These are phyloP conservation scores for Ophioderma brevispina DNA, from an alignment of 35 echinoderm and acorn worm species.

Conservation along the genomic window DNA sequence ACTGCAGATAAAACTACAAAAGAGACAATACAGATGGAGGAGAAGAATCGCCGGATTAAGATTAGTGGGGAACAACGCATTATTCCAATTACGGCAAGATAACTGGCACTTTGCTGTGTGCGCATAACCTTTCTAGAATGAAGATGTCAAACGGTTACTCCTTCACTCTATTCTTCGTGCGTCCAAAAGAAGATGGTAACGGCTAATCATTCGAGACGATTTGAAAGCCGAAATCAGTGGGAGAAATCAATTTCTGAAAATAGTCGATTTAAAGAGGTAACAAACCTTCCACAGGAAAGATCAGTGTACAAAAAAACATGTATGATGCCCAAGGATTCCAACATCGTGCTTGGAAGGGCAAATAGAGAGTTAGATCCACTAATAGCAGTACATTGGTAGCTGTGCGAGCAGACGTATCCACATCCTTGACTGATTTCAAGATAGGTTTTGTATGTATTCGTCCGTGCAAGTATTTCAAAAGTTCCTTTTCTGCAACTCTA, in stretches of 20 bases:
- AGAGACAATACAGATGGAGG: too few relatives aligned
- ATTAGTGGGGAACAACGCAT: too few relatives aligned
- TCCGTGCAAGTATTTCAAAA: neutral
- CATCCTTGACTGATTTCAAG: neutral
- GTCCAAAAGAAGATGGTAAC: neutral
- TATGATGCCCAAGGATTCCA: neutral
- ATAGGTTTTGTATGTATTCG: neutral
- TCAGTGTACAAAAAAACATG: neutral
- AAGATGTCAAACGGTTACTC: neutral
- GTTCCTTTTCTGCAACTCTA: slow-evolving; percentile 19
- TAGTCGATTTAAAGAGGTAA: neutral
- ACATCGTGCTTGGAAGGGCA: neutral
- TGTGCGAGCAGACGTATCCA: neutral
- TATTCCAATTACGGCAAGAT: neutral
- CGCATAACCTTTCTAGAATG: neutral
- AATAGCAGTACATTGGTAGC: neutral
- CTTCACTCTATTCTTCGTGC: neutral
- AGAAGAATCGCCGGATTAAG: too few relatives aligned
- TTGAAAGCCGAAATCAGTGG: too few relatives aligned
- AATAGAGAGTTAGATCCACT: neutral
- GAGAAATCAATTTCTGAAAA: neutral
- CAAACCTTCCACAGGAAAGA: neutral
- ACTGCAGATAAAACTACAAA: too few relatives aligned
- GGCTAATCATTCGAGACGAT: neutral
- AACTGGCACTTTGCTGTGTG: too few relatives aligned